These are phyloP conservation scores for Myotis planiceps DNA, from an alignment of 2,797 vertebrate species.

Conservation along the genomic window DNA sequence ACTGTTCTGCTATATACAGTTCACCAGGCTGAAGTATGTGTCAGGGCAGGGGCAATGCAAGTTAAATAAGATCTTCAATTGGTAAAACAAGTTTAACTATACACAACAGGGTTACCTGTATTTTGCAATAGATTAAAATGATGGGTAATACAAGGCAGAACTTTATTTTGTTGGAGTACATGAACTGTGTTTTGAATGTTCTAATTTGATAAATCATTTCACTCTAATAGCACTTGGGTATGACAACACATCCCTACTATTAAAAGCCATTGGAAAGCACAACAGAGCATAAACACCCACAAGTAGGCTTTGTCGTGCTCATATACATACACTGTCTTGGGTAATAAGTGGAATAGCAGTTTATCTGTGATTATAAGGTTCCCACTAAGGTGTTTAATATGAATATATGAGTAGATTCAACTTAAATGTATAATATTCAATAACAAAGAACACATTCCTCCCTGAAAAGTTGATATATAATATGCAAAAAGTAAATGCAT, in stretches of 20 bases:
- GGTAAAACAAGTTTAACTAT: conserved; percentile 7
- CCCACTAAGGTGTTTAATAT: not conserved
- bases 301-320: not conserved
- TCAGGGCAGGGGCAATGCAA: fast-evolving
- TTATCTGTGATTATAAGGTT: conserved; percentile 5
- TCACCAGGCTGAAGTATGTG: not conserved
- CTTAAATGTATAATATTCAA: not conserved
- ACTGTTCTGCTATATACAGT: not conserved
- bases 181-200: not conserved
- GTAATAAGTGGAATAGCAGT: not conserved
- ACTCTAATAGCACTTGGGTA: not conserved
- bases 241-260: not conserved
- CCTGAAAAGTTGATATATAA: not conserved
- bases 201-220: not conserved
- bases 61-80: not conserved
- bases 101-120: not conserved
- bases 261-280: not conserved
- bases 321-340: not conserved
- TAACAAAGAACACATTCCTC: not conserved
- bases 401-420: not conserved
- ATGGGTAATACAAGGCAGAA: not conserved
- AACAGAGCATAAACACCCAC: not conserved
- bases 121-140: not conserved
- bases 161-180: not conserved
- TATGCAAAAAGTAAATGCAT: not conserved